Evolutionary conservation across 1,140 invertebrate genomes (phyloP).

Genomic region (Ooceraea biroi): DNA sequence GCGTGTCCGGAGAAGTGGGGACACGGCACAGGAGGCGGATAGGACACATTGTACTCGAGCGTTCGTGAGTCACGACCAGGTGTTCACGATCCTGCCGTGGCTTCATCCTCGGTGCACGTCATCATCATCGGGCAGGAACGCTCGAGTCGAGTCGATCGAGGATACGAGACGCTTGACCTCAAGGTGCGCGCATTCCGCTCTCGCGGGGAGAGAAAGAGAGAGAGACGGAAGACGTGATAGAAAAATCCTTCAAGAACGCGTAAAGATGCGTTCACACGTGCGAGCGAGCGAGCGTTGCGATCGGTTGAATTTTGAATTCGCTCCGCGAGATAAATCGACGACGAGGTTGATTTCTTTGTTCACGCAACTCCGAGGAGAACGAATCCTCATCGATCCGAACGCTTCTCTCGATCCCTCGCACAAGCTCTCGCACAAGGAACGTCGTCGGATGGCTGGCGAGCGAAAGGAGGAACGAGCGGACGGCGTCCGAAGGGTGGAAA

Average conservation of each 20-base stretch:
- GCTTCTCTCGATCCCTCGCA: not conserved
- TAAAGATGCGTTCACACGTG: slow-evolving; percentile 8
- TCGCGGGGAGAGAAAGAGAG: not conserved
- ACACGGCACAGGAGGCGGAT: slow-evolving; percentile 2
- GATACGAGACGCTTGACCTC: slow-evolving; percentile 39
- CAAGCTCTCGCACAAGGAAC: too few relatives aligned
- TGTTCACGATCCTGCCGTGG: slow-evolving; percentile 56
- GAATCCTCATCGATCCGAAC: too few relatives aligned
- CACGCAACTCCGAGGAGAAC: not conserved
- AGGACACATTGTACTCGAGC: slow-evolving; percentile 50
- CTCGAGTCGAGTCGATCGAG: slow-evolving; percentile 35
- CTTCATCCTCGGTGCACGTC: slow-evolving; percentile 38
- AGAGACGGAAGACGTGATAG: not conserved
- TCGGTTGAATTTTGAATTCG: not conserved
- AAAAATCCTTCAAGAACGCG: not conserved
- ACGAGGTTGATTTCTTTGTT: not conserved
- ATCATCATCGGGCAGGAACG: slow-evolving; percentile 53
- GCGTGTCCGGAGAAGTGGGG: not conserved
- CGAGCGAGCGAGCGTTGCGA: not conserved
- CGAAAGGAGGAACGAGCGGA: slow-evolving; percentile 9
- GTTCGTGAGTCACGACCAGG: slow-evolving; percentile 68
- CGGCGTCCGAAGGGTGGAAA: slow-evolving; percentile 1
- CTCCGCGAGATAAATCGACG: too few relatives aligned
- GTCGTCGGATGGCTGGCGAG: slow-evolving; percentile 1
- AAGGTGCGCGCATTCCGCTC: slow-evolving; percentile 6